Percentiles rank a stretch among this genome's conserved stretches.
Conservation (phyloP, 2,113 vertebrate genomes). For the Asarcornis scutulata region DNA sequence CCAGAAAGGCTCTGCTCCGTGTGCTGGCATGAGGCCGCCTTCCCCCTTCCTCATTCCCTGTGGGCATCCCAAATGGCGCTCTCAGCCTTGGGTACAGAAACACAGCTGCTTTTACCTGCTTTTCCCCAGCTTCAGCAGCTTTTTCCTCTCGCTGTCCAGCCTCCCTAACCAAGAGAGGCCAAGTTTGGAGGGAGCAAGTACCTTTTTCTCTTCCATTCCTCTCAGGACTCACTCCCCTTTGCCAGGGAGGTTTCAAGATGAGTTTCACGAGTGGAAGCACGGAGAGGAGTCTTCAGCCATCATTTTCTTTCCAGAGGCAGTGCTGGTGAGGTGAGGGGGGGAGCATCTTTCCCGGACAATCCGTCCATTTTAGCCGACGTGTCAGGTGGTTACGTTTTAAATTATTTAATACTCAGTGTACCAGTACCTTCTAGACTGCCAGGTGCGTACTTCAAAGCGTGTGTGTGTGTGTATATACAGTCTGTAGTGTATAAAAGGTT, state of each 20-base stretch:
- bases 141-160: neutral
- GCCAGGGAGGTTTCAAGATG: neutral
- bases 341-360: neutral
- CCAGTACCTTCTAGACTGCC: slow-evolving; percentile 48
- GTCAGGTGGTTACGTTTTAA: slow-evolving; percentile 40
- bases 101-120: neutral
- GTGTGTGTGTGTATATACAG: slow-evolving; percentile 48
- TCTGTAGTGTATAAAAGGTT: slow-evolving; percentile 36
- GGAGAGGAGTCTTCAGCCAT: neutral
- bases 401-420: slow-evolving; percentile 59
- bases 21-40: no score
- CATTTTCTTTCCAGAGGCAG: neutral
- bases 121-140: neutral
- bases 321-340: neutral
- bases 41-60: no score
- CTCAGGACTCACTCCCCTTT: neutral
- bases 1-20: neutral
- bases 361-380: neutral
- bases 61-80: neutral
- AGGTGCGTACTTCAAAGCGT: slow-evolving; percentile 24
- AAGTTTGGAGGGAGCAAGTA: neutral
- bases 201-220: neutral
- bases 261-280: neutral
- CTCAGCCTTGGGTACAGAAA: neutral
- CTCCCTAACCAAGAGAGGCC: neutral